Conservation (phyloP, 1,140 invertebrate genomes). For the Pogonus chalceus region DNA sequence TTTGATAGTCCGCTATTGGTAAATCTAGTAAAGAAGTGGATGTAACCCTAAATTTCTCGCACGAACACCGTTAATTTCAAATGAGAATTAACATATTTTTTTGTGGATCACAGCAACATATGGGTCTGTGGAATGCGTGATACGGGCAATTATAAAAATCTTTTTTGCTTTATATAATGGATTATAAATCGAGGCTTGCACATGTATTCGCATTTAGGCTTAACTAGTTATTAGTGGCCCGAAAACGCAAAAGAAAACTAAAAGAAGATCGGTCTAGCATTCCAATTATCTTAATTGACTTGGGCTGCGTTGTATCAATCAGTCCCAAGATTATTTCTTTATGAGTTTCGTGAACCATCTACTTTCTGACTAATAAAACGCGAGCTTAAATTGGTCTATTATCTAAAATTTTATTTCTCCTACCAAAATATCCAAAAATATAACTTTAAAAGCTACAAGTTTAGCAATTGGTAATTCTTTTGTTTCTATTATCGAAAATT, state of each 20-base stretch:
- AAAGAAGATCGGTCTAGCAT: not conserved
- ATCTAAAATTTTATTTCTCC: too few relatives aligned
- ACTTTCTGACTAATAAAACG: too few relatives aligned
- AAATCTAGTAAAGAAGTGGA: too few relatives aligned
- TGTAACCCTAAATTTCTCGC: not conserved
- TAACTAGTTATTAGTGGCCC: not conserved
- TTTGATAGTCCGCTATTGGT: too few relatives aligned
- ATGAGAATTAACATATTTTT: conserved; percentile 4
- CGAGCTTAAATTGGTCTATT: too few relatives aligned
- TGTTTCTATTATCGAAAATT: too few relatives aligned
- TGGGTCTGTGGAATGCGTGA: conserved; percentile 1
- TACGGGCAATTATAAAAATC: not conserved
- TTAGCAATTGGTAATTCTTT: too few relatives aligned
- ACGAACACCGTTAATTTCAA: not conserved
- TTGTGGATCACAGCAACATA: not conserved
- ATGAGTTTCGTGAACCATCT: too few relatives aligned
- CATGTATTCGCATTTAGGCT: not conserved
- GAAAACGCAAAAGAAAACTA: not conserved
- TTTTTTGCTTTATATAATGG: not conserved
- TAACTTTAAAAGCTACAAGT: too few relatives aligned
- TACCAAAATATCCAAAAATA: too few relatives aligned
- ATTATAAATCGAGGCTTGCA: not conserved
- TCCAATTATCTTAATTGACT: not conserved
- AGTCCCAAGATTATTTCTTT: too few relatives aligned
- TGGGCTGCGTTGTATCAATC: conserved; percentile 3